Evolutionary conservation across 2,113 vertebrate species (phyloP), one percentile per base, ranked within the genome.

Genomic region (Chaetura pelagica): DNA sequence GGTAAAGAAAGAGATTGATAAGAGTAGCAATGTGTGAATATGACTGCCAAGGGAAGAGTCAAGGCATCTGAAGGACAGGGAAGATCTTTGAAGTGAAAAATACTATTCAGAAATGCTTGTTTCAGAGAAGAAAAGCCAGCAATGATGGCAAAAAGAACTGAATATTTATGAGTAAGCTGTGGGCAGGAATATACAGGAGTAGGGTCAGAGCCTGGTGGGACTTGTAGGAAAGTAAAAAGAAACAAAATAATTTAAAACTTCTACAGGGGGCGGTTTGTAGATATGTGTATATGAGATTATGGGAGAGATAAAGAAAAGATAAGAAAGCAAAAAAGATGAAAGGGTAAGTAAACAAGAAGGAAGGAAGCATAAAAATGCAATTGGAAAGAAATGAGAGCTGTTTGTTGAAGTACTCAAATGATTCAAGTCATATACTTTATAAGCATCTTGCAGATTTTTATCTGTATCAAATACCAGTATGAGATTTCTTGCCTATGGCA

Each of bases 91-190:
- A 94, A 91, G 64, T 78, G 35, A 73, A 92, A 91, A 72, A 69
- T 69, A 38, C 4, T 2, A 23, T 78, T 92, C 64, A 69, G 34
- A 62, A 88, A 26, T 69, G 40, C 24, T 88, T 84, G 21, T 72
- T 26, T 79, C 40, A 85, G n/a, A 73, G 54, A 84, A 75, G 42
- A 96, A 93, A 44, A 3, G 3, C 27, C 51, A 90, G 42, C 63
- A 90, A 20, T 38, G 42, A 35, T 77, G 38, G 59, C 9, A 69
- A 83, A 80, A 32, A 9, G 46, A 19, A 4, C 38, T 94, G 54
- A 93, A 85, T 93, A 96, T 94, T 96, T 94, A 76, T 81, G 48
- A 92, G 38, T 73, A 79, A 89, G 10, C n/a, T 69, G 40, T 34
- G 5, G 74, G 46, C 55, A 89, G 62, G 32, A 93, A 59, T 21